Percentiles rank a stretch among this genome's conserved stretches.
Evolutionary conservation across 2,797 vertebrate genomes (phyloP).

Genomic region (Phataginus tricuspis): DNA sequence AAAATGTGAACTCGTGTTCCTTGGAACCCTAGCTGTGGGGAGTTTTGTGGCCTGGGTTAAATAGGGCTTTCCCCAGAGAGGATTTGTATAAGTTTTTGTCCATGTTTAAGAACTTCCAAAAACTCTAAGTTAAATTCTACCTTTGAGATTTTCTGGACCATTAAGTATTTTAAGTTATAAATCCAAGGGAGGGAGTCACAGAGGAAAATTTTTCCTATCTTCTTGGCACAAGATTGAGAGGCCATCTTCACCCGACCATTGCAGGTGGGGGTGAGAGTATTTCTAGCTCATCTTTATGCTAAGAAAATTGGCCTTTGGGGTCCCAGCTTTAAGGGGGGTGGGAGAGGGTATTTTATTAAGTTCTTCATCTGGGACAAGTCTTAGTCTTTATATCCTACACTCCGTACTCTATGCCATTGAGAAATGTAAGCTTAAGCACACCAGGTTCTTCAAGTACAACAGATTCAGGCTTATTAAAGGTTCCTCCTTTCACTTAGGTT

Average conservation of each 20-base stretch:
- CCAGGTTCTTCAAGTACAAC: background rate
- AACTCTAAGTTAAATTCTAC: conserved; percentile 13
- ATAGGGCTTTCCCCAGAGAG: background rate
- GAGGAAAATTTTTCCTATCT: background rate
- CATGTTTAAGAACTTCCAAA: background rate
- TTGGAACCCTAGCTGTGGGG: background rate
- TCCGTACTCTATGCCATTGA: background rate
- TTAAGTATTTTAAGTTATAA: background rate
- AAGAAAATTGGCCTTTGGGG: background rate
- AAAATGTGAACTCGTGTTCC: background rate
- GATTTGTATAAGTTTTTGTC: background rate
- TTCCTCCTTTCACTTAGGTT: background rate
- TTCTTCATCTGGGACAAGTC: background rate
- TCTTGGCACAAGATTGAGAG: background rate
- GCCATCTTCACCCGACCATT: background rate
- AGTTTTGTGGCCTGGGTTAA: conserved; percentile 6
- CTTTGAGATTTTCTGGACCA: background rate
- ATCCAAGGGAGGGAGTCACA: background rate
- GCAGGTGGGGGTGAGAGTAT: background rate
- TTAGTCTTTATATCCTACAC: background rate
- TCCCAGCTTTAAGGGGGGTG: background rate
- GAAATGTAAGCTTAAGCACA: background rate
- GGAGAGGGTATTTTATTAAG: background rate
- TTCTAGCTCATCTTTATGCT: background rate
- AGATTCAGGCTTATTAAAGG: background rate